Conservation (phyloP, 2,113 vertebrate genomes). For the Pica pica region DNA sequence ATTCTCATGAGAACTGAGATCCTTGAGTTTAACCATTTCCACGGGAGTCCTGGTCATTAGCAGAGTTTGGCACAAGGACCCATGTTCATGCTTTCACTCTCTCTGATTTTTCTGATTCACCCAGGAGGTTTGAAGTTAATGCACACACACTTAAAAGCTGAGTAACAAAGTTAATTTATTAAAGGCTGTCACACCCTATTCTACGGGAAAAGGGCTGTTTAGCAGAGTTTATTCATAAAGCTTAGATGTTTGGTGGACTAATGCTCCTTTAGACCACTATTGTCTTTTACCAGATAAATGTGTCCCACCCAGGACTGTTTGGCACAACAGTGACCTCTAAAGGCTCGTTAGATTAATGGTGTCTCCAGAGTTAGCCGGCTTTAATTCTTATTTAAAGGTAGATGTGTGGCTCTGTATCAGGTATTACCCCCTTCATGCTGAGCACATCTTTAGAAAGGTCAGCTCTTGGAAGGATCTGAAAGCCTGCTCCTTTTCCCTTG, state of each 20-base stretch:
- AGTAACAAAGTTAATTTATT: background rate
- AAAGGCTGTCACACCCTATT: background rate
- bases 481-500: conserved; percentile 43
- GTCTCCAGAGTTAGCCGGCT: conserved; percentile 43
- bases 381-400: conserved; percentile 68
- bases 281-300: conserved; percentile 20
- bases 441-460: conserved; percentile 73
- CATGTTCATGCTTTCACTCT: fast-evolving
- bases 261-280: background rate
- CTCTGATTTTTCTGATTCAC: background rate
- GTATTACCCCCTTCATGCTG: conserved; percentile 55
- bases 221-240: background rate
- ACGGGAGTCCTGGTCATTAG: background rate
- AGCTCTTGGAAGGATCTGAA: conserved; percentile 57
- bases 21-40: background rate
- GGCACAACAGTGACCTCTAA: conserved; percentile 61
- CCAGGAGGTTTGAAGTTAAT: background rate
- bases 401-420: conserved; percentile 42
- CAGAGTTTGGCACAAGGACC: background rate
- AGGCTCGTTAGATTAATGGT: conserved; percentile 58
- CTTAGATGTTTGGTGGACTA: background rate
- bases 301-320: conserved; percentile 9
- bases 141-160: background rate
- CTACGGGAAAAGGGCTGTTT: background rate
- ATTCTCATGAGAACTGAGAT: background rate